Evolutionary conservation across 2,797 vertebrate species (phyloP).

Genomic region (Trachops cirrhosus): DNA sequence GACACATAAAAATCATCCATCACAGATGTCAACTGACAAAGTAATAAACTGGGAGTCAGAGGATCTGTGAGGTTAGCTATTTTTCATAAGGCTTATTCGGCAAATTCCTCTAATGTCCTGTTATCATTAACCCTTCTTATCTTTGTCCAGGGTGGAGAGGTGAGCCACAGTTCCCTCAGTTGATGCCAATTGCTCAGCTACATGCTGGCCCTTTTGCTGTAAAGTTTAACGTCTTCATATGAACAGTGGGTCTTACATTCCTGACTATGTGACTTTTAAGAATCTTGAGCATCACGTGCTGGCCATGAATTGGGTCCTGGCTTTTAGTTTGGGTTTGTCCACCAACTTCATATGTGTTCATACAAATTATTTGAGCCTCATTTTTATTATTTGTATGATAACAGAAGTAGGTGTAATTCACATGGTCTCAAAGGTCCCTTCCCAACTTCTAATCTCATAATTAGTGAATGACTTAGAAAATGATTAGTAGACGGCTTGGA

Average conservation of each 20-base stretch:
- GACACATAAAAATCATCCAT: neutral
- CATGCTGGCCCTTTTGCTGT: neutral
- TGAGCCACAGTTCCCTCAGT: neutral
- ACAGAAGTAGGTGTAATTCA: neutral
- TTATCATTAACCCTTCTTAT: neutral
- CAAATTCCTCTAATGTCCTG: neutral
- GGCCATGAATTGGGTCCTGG: neutral
- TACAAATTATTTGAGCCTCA: neutral
- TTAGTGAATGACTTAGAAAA: neutral
- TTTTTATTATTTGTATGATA: neutral
- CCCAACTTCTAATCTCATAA: neutral
- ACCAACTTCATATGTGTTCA: neutral
- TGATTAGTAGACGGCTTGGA: neutral
- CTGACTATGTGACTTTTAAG: neutral
- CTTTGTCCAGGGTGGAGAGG: too few relatives aligned
- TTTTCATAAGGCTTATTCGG: neutral
- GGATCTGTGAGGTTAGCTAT: neutral
- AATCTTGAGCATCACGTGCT: neutral
- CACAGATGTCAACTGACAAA: neutral
- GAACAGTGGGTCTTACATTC: neutral
- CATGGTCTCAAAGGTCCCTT: neutral
- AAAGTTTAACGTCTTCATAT: neutral
- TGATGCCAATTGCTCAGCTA: neutral
- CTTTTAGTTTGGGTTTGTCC: neutral
- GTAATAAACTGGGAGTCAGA: neutral